Percentiles rank a stretch among this genome's conserved stretches.
Evolutionary conservation across 2,113 vertebrate species (phyloP).

Genomic region (Dipodomys spectabilis): DNA sequence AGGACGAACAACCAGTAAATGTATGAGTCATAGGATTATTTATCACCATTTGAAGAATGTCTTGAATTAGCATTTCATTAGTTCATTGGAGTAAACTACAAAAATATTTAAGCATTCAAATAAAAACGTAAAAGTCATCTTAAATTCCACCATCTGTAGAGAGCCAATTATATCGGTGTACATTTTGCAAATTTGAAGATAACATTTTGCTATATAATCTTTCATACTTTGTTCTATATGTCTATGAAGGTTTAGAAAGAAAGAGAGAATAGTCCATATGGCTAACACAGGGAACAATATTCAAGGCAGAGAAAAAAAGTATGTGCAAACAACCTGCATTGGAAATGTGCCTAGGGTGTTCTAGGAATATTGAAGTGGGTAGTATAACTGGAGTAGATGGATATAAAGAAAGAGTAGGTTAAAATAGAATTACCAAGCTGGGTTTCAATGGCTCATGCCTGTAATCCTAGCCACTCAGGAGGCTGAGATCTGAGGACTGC

Average conservation of each 20-base stretch:
- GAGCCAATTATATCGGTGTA: background rate
- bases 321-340: background rate
- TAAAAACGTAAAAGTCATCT: constrained; percentile 9
- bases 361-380: background rate
- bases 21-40: background rate
- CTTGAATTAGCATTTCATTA: background rate
- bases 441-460: no score
- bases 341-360: background rate
- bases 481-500: no score
- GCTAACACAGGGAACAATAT: background rate
- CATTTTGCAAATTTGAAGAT: background rate
- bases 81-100: background rate
- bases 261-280: background rate
- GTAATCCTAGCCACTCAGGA: no score
- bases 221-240: background rate
- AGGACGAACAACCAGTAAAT: background rate
- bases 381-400: background rate
- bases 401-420: background rate
- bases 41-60: background rate
- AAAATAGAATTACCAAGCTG: no score
- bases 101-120: background rate
- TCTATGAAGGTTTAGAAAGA: background rate
- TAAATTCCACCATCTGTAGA: background rate
- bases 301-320: constrained; percentile 43
- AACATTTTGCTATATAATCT: background rate